Conservation (phyloP, 2,797 vertebrate genomes). For the Pipistrellus pygmaeus region DNA sequence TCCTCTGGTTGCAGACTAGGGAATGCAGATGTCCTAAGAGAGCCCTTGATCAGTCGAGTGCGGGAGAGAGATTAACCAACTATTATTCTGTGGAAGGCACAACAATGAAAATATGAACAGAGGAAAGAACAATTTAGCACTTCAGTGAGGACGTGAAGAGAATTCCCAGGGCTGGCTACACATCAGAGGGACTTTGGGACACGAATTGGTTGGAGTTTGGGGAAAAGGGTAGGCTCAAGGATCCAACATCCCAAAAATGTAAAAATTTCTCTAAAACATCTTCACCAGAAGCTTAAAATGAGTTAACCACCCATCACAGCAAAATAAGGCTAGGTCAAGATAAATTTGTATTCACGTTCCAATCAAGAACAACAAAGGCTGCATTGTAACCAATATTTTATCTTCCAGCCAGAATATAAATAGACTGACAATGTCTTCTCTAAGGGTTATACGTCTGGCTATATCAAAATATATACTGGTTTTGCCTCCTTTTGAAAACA, state of each 20-base stretch:
- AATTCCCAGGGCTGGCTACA: not conserved
- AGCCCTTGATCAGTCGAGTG: not conserved
- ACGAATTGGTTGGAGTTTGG: not conserved
- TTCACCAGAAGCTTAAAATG: not conserved
- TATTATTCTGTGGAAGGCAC: not conserved
- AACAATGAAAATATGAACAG: not conserved
- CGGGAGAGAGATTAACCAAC: not conserved
- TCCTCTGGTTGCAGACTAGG: not conserved
- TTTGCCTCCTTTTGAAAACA: not conserved
- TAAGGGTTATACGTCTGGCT: not conserved
- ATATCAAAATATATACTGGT: not conserved
- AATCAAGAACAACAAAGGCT: not conserved
- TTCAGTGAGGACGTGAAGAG: not conserved
- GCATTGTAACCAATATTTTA: not conserved
- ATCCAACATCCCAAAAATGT: not conserved
- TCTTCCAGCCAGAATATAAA: slow-evolving; percentile 1
- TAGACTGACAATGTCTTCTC: not conserved
- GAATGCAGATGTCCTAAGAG: not conserved
- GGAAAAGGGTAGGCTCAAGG: not conserved
- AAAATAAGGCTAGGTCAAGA: not conserved
- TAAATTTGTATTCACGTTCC: not conserved
- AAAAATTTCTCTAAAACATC: slow-evolving; percentile 12
- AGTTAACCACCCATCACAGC: not conserved
- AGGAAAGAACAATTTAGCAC: not conserved
- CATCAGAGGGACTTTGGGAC: not conserved